These are phyloP conservation scores for Lepilemur septentrionalis DNA, from an alignment of 2,797 vertebrate species.

Conservation along the genomic window DNA sequence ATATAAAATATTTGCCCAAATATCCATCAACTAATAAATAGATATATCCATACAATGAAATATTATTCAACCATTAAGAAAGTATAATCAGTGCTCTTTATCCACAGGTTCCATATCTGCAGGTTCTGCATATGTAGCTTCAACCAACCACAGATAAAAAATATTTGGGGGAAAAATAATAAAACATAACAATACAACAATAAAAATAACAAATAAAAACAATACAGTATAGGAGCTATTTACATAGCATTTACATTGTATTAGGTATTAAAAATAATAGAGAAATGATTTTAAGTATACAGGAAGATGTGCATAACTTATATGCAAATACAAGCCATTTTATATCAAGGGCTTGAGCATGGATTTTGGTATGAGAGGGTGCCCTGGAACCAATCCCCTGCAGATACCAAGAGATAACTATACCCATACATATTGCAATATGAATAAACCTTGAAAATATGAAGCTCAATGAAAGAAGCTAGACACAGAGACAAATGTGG, in stretches of 20 bases:
- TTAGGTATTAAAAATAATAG: not conserved
- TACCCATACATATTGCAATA: not conserved
- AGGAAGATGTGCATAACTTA: not conserved
- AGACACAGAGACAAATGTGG: not conserved
- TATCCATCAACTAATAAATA: not conserved
- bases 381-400: not conserved
- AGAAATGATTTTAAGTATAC: not conserved
- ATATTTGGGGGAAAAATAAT: not conserved
- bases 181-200: not conserved
- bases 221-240: not conserved
- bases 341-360: not conserved
- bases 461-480: not conserved
- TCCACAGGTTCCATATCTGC: not conserved
- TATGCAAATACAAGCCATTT: not conserved
- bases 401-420: not conserved
- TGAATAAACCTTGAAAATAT: not conserved
- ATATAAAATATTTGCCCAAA: not conserved
- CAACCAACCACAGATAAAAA: not conserved
- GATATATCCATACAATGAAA: not conserved
- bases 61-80: not conserved
- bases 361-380: not conserved
- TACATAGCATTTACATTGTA: not conserved
- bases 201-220: not conserved
- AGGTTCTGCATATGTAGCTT: not conserved
- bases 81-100: not conserved